Evolutionary conservation across 2,888 invertebrate species (phyloP).

Genomic region (Dolichopus griseipennis): DNA sequence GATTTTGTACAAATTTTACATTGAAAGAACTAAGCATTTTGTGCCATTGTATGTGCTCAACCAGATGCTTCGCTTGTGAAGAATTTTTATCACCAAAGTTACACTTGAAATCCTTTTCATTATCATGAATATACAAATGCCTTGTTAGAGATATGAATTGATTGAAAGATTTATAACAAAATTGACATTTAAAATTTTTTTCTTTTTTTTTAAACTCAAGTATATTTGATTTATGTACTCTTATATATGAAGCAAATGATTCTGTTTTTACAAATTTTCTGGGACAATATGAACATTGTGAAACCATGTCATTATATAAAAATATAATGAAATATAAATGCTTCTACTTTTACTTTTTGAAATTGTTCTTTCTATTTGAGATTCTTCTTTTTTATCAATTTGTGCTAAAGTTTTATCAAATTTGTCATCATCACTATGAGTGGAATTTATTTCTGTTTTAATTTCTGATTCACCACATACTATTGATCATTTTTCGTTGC

Average conservation of each 20-base stretch:
- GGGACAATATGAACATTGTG: conserved; percentile 48
- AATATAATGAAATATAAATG: neutral
- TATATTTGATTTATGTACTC: conserved; percentile 28
- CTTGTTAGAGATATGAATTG: conserved; percentile 42
- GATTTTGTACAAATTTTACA: conserved; percentile 44
- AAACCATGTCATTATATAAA: conserved; percentile 19
- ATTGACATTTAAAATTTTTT: conserved; percentile 40
- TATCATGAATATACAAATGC: conserved; percentile 48
- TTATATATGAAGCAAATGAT: conserved; percentile 46
- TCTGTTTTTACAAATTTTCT: conserved; percentile 47
- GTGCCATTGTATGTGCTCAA: conserved; percentile 48
- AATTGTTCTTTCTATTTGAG: neutral
- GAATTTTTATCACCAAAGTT: conserved; percentile 50
- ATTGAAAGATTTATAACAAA: conserved; percentile 45
- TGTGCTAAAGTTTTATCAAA: too few relatives aligned
- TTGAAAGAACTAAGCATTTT: conserved; percentile 43
- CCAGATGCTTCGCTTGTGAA: conserved; percentile 49
- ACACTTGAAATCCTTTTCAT: conserved; percentile 49
- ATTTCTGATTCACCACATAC: too few relatives aligned
- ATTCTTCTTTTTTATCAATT: too few relatives aligned
- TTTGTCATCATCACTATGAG: too few relatives aligned
- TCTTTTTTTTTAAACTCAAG: conserved; percentile 24
- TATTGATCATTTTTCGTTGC: too few relatives aligned
- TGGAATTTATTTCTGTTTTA: too few relatives aligned
- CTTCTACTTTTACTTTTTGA: neutral